Evolutionary conservation across 2,797 vertebrate genomes (phyloP).

Genomic region (Loriculus beryllinus): DNA sequence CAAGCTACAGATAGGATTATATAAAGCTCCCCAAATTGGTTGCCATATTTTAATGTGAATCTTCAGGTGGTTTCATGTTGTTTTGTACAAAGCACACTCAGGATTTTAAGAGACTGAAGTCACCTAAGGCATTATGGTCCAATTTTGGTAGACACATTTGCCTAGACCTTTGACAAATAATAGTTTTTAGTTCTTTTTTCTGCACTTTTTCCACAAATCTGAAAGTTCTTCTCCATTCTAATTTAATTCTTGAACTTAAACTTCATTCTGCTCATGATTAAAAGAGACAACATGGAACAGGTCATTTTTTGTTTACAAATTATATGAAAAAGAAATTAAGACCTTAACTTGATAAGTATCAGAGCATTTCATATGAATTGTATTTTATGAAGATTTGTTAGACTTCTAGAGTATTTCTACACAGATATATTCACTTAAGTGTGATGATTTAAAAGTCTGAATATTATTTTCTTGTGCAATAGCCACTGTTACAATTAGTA

Average conservation of each 20-base stretch:
- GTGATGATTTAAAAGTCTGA: neutral
- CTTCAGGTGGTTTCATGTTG: neutral
- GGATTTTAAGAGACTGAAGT: neutral
- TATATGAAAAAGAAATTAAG: neutral
- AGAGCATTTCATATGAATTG: neutral
- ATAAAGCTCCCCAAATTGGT: neutral
- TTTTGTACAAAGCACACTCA: neutral
- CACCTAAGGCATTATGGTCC: neutral
- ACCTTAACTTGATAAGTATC: neutral
- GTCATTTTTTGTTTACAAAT: neutral
- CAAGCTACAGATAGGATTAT: neutral
- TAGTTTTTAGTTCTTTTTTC: neutral
- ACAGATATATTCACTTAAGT: neutral
- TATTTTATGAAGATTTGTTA: neutral
- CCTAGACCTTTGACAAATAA: neutral
- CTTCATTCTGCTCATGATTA: neutral
- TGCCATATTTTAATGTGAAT: neutral
- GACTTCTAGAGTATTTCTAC: neutral
- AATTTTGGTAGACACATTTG: neutral
- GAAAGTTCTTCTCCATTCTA: neutral
- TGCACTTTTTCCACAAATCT: neutral
- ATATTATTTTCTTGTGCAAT: neutral
- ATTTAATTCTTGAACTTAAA: neutral
- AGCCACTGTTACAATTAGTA: neutral
- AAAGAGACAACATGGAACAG: neutral